These are phyloP conservation scores for Autographa pulchrina DNA, from an alignment of 2,888 invertebrate genomes.

Conservation along the genomic window DNA sequence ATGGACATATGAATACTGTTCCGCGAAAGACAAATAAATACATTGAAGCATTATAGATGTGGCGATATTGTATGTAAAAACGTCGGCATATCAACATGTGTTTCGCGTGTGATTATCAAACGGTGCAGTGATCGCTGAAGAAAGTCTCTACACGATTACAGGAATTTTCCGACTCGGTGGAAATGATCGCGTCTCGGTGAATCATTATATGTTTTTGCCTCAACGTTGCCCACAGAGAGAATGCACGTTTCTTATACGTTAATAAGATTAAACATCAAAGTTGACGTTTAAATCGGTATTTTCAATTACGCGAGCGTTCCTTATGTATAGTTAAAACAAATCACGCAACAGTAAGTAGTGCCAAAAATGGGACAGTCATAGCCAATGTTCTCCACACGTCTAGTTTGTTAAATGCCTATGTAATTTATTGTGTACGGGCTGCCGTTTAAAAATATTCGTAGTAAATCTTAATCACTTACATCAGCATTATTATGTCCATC, in stretches of 20 bases:
- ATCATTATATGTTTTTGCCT: constrained; percentile 84
- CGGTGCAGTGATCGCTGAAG: constrained; percentile 77
- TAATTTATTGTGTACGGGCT: constrained; percentile 48
- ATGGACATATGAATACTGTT: constrained; percentile 26
- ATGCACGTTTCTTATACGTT: constrained; percentile 62
- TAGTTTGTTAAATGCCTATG: constrained; percentile 38
- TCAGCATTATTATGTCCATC: constrained; percentile 37
- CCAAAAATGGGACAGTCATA: constrained; percentile 53
- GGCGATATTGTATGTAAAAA: constrained; percentile 29
- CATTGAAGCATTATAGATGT: constrained; percentile 27
- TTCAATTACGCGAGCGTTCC: constrained; percentile 41
- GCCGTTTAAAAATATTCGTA: constrained; percentile 44
- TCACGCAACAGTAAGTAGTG: constrained; percentile 41
- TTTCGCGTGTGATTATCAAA: constrained; percentile 75
- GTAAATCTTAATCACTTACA: constrained; percentile 55
- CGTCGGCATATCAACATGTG: constrained; percentile 56
- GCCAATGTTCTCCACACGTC: constrained; percentile 30
- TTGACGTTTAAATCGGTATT: constrained; percentile 55
- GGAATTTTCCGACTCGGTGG: constrained; percentile 88
- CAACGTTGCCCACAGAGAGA: constrained; percentile 75
- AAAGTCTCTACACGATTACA: constrained; percentile 84
- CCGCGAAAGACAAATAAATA: constrained; percentile 28
- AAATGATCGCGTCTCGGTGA: constrained; percentile 84
- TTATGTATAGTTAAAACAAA: constrained; percentile 43
- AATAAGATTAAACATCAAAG: constrained; percentile 66